These are phyloP conservation scores for Panopea generosa DNA, from an alignment of 2,888 invertebrate species.

Conservation along the genomic window DNA sequence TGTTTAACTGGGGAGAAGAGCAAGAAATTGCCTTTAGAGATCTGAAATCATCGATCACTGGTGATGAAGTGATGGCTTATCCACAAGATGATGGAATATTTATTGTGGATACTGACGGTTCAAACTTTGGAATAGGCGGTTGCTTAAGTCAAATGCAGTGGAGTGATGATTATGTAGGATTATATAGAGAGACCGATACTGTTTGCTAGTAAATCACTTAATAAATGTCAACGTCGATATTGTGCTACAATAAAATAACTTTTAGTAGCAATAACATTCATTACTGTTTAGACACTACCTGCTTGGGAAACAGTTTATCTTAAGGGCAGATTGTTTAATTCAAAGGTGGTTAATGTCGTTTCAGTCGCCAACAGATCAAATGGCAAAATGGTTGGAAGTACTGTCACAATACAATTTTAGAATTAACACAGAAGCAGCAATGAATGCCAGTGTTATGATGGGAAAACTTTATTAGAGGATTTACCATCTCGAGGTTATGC, in stretches of 20 bases:
- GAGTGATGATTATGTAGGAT: constrained; percentile 2
- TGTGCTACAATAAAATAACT: constrained; percentile 51
- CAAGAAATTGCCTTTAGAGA: constrained; percentile 30
- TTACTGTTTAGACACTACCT: constrained; percentile 45
- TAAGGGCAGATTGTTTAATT: constrained; percentile 30
- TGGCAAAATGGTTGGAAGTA: constrained; percentile 18
- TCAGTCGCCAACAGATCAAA: background rate
- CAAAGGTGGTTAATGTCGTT: background rate
- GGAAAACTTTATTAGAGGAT: background rate
- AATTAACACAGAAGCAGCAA: constrained; percentile 40
- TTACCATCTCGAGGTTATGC: constrained; percentile 32
- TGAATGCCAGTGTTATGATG: constrained; percentile 14
- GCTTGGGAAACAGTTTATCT: constrained; percentile 26
- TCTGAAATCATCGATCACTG: constrained; percentile 29
- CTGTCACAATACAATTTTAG: constrained; percentile 27
- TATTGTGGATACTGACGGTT: constrained; percentile 29
- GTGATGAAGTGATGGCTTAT: constrained; percentile 42
- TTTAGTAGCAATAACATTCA: constrained; percentile 44
- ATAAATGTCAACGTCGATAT: constrained; percentile 39
- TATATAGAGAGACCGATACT: constrained; percentile 42
- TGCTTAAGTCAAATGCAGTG: constrained; percentile 41
- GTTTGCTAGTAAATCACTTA: constrained; percentile 50
- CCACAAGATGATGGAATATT: constrained; percentile 25
- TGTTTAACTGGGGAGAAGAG: constrained; percentile 41
- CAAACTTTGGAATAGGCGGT: constrained; percentile 34